These are phyloP conservation scores for Microcebus murinus DNA, from an alignment of 2,113 vertebrate species.

Conservation along the genomic window DNA sequence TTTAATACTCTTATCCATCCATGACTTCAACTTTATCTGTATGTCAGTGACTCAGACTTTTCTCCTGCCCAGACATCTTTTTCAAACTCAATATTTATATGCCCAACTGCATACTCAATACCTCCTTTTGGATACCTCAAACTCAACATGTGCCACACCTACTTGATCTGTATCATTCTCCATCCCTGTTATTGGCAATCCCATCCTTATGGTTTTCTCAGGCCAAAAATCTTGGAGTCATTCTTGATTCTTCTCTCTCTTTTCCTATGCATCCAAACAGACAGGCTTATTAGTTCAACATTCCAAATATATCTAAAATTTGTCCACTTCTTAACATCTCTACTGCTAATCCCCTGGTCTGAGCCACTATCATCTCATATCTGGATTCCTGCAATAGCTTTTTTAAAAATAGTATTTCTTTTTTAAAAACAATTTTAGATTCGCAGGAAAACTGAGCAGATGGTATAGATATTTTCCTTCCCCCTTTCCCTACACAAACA, in stretches of 20 bases:
- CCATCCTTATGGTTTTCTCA: neutral
- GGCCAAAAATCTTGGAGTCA: neutral
- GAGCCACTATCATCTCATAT: neutral
- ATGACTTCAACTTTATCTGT: neutral
- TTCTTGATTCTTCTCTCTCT: neutral
- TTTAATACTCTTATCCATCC: neutral
- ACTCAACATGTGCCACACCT: neutral
- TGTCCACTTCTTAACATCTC: neutral
- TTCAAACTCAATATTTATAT: neutral
- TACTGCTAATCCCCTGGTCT: neutral
- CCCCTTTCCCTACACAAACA: neutral
- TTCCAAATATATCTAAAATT: neutral
- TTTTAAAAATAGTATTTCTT: neutral
- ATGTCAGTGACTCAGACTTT: neutral
- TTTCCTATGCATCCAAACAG: neutral
- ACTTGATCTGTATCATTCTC: neutral
- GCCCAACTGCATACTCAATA: neutral
- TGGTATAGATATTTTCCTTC: too few relatives aligned
- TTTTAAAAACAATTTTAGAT: neutral
- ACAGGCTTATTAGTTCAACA: neutral
- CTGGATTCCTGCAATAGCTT: neutral
- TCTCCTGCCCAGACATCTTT: neutral
- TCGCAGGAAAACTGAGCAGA: neutral
- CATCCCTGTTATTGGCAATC: neutral
- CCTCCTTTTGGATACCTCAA: neutral